Base-by-base conservation (phyloP, 2,113 vertebrate genomes). In the Takifugu bimaculatus region DNA sequence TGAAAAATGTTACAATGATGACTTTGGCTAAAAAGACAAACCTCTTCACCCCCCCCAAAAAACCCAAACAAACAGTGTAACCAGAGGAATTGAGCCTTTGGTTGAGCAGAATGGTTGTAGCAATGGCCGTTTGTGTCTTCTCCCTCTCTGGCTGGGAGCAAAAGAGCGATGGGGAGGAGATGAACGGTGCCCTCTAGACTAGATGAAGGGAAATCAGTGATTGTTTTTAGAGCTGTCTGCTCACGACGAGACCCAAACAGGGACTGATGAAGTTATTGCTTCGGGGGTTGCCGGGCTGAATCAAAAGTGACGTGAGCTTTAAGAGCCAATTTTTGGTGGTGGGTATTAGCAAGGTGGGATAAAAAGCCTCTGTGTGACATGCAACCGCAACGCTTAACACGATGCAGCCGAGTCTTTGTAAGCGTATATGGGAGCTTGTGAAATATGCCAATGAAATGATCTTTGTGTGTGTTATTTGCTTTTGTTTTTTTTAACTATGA, bases 181-280 rank as follows among this genome's bases (percentile, higher is more conserved):
- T 60, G 42, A 65, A 82, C 85, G 76, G 83, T 89, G 87, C 85
- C 87, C 84, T 87, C 85, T 52, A 74, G 72, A 73, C 63, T 52
- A 70, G 70, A 87, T 80, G 64, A 80, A 55, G 67, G 75, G 72
- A 78, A 76, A 85, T 87, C 75, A 79, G 63, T 75, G 76, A 85
- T 84, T 86, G 84, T 83, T 85, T 87, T 69, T 35, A 56, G 58
- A 60, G 77, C 80, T 80, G 85, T 84, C 82, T 72, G 57, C 28
- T 77, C 49, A 47, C 63, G 68, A 82, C 75, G 73, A 78, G 74
- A 70, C 71, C 66, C 75, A 83, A 87, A 88, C 76, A 65, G 60
- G 76, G 53, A 59, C 70, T 82, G 77, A 88, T 88, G 80, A 86
- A 86, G 83, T 84, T 82, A 84, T 87, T 83, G 83, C 87, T 88